Evolutionary conservation across 1,140 invertebrate genomes (phyloP).

Genomic region (Arctopsyche grandis): DNA sequence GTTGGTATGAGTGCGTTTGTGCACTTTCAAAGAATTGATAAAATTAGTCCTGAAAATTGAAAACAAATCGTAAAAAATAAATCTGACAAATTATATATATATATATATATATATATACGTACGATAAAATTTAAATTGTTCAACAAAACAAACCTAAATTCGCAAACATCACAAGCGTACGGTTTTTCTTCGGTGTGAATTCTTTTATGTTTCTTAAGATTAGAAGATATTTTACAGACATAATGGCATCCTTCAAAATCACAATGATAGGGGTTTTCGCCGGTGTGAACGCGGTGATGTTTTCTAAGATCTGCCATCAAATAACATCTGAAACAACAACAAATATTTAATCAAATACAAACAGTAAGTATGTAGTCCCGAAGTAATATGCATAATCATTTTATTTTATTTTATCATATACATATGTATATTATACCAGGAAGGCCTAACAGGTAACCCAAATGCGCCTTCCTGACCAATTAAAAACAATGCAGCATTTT

Average conservation of each 20-base stretch:
- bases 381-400: background rate
- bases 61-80: background rate
- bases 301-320: slow-evolving; percentile 54
- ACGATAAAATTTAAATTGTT: background rate
- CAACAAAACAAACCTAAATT: slow-evolving; percentile 57
- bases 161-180: slow-evolving; percentile 78
- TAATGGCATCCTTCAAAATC: slow-evolving; percentile 53
- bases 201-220: slow-evolving; percentile 61
- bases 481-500: too few relatives aligned
- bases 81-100: background rate
- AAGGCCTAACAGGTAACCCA: too few relatives aligned
- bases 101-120: background rate
- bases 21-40: slow-evolving; percentile 56
- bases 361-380: background rate
- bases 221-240: slow-evolving; percentile 55
- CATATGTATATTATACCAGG: too few relatives aligned
- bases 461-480: too few relatives aligned
- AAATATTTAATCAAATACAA: slow-evolving; percentile 4
- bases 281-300: slow-evolving; percentile 51
- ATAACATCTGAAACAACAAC: slow-evolving; percentile 49
- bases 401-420: background rate
- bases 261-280: slow-evolving; percentile 51
- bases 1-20: slow-evolving; percentile 61
- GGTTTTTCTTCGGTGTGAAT: slow-evolving; percentile 72
- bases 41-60: slow-evolving; percentile 52